Conservation (phyloP, 2,797 vertebrate genomes). For the Gadopsis marmoratus region DNA sequence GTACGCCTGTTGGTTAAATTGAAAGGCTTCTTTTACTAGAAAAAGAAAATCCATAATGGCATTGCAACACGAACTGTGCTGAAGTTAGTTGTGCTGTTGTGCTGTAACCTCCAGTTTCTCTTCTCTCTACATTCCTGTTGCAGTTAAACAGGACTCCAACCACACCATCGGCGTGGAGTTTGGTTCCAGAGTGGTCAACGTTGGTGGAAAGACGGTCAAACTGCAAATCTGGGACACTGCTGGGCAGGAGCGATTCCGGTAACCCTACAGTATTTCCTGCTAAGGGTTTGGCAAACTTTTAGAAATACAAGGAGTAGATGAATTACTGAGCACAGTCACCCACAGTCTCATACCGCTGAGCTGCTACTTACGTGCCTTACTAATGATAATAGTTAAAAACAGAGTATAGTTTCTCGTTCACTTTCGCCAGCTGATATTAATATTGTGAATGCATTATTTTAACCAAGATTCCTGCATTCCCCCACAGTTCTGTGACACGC, state of each 20-base stretch:
- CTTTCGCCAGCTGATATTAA: neutral
- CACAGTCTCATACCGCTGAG: neutral
- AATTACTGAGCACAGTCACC: neutral
- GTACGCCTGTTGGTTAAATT: neutral
- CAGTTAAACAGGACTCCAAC: constrained; percentile 97
- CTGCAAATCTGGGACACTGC: constrained; percentile 97
- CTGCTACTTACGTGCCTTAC: neutral
- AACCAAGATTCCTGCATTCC: constrained; percentile 2
- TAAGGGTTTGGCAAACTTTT: constrained; percentile 6
- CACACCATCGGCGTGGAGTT: constrained; percentile 97
- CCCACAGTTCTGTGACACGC: constrained; percentile 90
- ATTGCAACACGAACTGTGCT: neutral
- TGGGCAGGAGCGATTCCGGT: constrained; percentile 95
- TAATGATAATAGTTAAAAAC: constrained; percentile 5
- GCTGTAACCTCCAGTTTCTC: neutral
- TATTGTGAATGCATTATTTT: neutral
- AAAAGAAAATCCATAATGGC: neutral
- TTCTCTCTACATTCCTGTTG: constrained; percentile 12
- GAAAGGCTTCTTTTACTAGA: constrained; percentile 4
- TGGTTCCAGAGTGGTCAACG: constrained; percentile 93
- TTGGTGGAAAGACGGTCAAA: constrained; percentile 94
- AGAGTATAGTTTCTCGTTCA: neutral
- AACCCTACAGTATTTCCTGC: constrained; percentile 29
- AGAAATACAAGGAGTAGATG: neutral
- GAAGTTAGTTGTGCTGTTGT: neutral